Base-by-base conservation (phyloP, 2,113 vertebrate genomes). In the Xyrauchen texanus region DNA sequence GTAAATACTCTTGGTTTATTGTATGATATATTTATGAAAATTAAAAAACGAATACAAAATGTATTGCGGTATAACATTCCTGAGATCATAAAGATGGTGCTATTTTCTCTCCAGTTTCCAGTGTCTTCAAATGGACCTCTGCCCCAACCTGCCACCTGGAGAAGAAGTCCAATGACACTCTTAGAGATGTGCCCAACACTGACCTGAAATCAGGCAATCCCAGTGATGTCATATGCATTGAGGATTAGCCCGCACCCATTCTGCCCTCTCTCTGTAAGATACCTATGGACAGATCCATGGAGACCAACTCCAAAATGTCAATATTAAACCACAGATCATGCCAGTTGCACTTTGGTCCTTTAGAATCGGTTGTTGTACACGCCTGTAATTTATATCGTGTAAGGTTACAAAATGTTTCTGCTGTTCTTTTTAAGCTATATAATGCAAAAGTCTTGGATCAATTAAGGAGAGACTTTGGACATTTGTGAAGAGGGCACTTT, bases 91-190 rank as follows among this genome's bases (percentile, higher is more conserved):
- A 58, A 58, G 13, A 15, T 76, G 8, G 76, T 15, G 13, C 55
- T 61, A 34, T 79, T 45, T 45, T 4, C 57, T 74, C 83, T 44
- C 5, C 80, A 94, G 94, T 81, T 83, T 45, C 4, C 77, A 95
- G 94, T 95, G 86, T 92, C 87, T n/a, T 84, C 92, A 8, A 90
- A 93, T 0, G 90, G 94, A 70, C 90, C 91, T 2, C 91, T 91
- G 1, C 83, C 61, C 90, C 91, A 9, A 86, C 88, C 75, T 81
- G 89, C 88, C 90, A 90, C 89, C 86, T 92, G 82, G 94, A 94
- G 87, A 95, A 90, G 88, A 93, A 92, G 87, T 87, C 90, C 0
- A 7, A 91, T 0, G 89, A 92, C 84, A 87, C 76, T 34, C 85
- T 92, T 86, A 93, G 94, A 89, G 95, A 93, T 12, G 76, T 91